Evolutionary conservation across 1,140 invertebrate species (phyloP).

Genomic region (Eupristina koningsbergeri): DNA sequence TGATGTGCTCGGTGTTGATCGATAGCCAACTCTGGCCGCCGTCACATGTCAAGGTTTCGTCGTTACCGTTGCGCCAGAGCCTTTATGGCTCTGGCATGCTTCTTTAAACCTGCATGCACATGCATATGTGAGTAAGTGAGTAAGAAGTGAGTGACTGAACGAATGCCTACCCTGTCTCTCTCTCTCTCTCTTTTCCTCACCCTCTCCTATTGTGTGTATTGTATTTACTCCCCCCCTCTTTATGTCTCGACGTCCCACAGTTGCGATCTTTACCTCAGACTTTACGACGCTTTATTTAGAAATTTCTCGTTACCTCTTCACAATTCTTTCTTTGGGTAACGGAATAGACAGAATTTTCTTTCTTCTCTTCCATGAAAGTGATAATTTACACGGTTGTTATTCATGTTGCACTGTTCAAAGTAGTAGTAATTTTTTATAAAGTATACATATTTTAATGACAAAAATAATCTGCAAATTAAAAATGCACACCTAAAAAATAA

Average conservation of each 20-base stretch:
- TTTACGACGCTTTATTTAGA: neutral
- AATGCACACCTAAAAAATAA: too few relatives aligned
- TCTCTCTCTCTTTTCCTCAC: too few relatives aligned
- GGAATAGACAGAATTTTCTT: neutral
- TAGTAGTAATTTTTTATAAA: too few relatives aligned
- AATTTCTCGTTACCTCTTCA: neutral
- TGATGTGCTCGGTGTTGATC: conserved; percentile 70
- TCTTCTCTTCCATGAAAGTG: too few relatives aligned
- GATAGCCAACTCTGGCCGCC: conserved; percentile 54
- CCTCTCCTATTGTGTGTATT: too few relatives aligned
- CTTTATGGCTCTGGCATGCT: conserved; percentile 35
- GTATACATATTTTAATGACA: too few relatives aligned
- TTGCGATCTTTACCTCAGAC: neutral
- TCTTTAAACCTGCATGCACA: neutral
- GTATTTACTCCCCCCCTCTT: too few relatives aligned
- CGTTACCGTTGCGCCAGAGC: conserved; percentile 20
- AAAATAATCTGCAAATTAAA: too few relatives aligned
- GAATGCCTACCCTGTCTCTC: too few relatives aligned
- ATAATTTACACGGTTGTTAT: too few relatives aligned
- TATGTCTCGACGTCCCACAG: neutral
- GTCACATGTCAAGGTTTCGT: conserved; percentile 49
- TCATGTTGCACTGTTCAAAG: too few relatives aligned
- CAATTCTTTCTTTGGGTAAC: neutral
- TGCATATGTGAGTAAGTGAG: neutral
- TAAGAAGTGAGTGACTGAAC: too few relatives aligned